These are phyloP conservation scores for Volucella inanis DNA, from an alignment of 2,888 invertebrate genomes.

Conservation along the genomic window DNA sequence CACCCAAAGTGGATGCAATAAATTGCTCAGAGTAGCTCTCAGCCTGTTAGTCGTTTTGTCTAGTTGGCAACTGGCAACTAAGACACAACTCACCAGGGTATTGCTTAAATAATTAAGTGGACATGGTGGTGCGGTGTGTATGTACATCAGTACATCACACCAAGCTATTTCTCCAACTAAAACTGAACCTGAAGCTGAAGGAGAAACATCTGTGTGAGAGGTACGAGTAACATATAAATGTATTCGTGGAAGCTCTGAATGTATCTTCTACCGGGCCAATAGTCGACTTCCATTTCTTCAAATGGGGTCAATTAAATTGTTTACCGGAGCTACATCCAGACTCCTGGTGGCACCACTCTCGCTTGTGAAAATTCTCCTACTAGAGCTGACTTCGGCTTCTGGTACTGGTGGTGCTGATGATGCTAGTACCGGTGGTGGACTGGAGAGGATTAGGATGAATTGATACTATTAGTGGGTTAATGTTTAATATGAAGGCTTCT, in stretches of 20 bases:
- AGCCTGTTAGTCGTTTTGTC: conserved; percentile 51
- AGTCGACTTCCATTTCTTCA: conserved; percentile 57
- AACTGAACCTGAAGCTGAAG: background rate
- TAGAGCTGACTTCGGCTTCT: background rate
- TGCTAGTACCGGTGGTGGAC: no score
- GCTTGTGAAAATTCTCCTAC: conserved; percentile 1
- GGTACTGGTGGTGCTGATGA: no score
- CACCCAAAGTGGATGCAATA: conserved; percentile 62
- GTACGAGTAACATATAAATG: conserved; percentile 10
- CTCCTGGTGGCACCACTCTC: conserved; percentile 18
- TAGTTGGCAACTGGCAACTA: conserved; percentile 70
- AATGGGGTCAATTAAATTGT: conserved; percentile 74
- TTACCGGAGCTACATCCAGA: conserved; percentile 42
- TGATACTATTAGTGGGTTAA: conserved; percentile 72
- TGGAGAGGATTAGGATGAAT: conserved; percentile 62
- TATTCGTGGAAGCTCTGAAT: conserved; percentile 24
- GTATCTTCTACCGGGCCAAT: conserved; percentile 31
- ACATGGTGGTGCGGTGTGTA: conserved; percentile 50
- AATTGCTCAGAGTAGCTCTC: conserved; percentile 48
- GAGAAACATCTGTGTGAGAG: conserved; percentile 16
- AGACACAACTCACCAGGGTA: conserved; percentile 68
- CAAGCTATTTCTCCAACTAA: no score
- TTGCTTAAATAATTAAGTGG: conserved; percentile 72
- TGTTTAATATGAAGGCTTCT: conserved; percentile 72
- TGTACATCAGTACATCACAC: conserved; percentile 52